Conservation (phyloP, 1,140 invertebrate genomes). For the Micrasema minimum region DNA sequence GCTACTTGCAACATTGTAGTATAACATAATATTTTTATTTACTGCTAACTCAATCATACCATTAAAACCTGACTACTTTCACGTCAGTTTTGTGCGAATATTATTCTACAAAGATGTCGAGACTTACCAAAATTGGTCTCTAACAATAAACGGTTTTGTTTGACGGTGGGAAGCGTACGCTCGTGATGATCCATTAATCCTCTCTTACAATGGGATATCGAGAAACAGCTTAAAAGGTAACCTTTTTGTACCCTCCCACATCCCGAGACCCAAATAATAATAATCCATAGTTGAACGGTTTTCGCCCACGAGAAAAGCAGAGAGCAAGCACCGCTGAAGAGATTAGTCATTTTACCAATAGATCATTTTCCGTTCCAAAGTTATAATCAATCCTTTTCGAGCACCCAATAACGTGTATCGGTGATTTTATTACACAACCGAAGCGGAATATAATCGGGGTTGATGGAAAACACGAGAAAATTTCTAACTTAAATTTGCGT, state of each 20-base stretch:
- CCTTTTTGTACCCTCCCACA: neutral
- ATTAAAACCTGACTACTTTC: too few species aligned
- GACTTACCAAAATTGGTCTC: too few species aligned
- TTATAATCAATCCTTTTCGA: conserved; percentile 11
- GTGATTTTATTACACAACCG: neutral
- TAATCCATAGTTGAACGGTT: neutral
- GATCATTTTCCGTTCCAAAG: neutral
- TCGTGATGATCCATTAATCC: neutral
- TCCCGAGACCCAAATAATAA: neutral
- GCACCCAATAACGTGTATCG: neutral
- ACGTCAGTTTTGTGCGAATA: too few species aligned
- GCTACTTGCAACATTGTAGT: too few species aligned
- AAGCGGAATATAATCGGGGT: conserved; percentile 12
- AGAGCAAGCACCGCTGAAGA: neutral
- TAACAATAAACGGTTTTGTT: neutral
- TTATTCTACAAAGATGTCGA: too few species aligned
- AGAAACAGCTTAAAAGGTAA: neutral
- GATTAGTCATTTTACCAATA: neutral
- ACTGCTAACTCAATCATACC: too few species aligned
- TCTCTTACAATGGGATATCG: neutral
- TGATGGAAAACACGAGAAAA: conserved; percentile 16
- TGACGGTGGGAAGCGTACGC: neutral
- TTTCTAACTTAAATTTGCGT: neutral
- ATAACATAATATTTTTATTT: too few species aligned
- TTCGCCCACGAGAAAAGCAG: neutral